Percentiles rank a stretch among this genome's conserved stretches.
Conservation (phyloP, 2,113 vertebrate genomes). For the Ploceus nigricollis region DNA sequence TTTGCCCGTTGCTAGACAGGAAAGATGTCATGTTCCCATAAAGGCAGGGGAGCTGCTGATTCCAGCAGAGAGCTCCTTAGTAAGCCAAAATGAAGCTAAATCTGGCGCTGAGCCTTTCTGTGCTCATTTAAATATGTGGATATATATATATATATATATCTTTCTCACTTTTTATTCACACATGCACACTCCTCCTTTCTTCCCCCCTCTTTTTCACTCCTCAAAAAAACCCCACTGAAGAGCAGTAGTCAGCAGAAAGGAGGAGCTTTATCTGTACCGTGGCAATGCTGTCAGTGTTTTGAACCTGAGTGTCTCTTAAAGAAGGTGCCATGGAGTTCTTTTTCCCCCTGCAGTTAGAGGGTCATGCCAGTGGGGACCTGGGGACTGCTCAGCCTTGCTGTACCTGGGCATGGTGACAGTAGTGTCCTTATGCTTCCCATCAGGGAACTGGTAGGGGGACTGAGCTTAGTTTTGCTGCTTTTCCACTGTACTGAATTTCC, state of each 20-base stretch:
- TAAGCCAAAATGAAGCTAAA: neutral
- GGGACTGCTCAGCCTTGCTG: neutral
- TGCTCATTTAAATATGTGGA: neutral
- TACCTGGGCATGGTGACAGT: neutral
- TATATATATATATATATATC: accelerated
- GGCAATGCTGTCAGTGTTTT: neutral
- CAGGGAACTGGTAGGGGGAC: neutral
- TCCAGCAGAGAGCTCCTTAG: neutral
- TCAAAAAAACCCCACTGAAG: neutral
- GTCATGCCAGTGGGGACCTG: neutral
- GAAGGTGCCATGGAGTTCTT: neutral
- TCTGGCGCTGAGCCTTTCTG: neutral
- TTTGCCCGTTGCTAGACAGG: neutral
- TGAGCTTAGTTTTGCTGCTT: neutral
- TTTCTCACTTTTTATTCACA: neutral
- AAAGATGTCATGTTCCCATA: neutral
- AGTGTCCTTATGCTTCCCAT: neutral
- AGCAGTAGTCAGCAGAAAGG: neutral
- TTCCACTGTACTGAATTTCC: neutral
- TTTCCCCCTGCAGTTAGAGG: neutral
- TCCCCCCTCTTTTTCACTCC: neutral
- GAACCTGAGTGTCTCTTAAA: neutral
- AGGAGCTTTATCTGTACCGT: neutral
- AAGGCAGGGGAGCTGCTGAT: neutral
- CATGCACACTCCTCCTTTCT: neutral